Conservation (phyloP, 2,797 vertebrate genomes). For the Sebastes minor region DNA sequence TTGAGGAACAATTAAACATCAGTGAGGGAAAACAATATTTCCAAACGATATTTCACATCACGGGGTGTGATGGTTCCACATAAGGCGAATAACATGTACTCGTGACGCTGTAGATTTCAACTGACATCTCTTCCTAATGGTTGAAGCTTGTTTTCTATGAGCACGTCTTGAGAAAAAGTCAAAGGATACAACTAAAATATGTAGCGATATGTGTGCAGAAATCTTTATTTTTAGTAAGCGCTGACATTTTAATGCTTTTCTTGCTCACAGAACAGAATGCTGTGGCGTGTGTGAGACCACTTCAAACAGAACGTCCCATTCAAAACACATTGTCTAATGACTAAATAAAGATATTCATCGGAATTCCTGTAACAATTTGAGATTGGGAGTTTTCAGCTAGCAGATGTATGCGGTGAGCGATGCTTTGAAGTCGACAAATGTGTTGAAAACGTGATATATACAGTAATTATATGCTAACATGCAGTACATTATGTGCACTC, state of each 20-base stretch:
- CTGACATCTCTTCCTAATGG: not conserved
- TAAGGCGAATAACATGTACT: not conserved
- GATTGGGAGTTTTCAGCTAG: not conserved
- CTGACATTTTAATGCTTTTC: not conserved
- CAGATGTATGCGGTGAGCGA: slow-evolving; percentile 6
- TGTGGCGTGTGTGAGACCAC: not conserved
- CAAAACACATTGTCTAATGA: slow-evolving; percentile 13
- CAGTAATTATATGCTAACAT: not conserved
- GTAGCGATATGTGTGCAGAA: not conserved
- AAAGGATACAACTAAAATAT: not conserved
- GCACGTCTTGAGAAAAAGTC: not conserved
- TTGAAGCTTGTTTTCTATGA: not conserved
- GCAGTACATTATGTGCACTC: not conserved
- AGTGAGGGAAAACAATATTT: slow-evolving; percentile 59
- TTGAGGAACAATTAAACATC: slow-evolving; percentile 71
- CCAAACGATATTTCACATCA: slow-evolving; percentile 53
- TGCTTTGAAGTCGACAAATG: not conserved
- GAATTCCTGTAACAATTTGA: not conserved
- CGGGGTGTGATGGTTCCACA: slow-evolving; percentile 8
- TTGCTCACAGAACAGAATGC: not conserved
- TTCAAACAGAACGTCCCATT: slow-evolving; percentile 7
- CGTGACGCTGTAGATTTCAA: slow-evolving; percentile 3
- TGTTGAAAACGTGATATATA: not conserved
- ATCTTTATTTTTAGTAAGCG: not conserved
- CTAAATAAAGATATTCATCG: slow-evolving; percentile 15